A percentile compares a stretch with the other conserved stretches of the same genome.
These are phyloP conservation scores for Otolemur crassicaudatus DNA, from an alignment of 2,797 vertebrate genomes.

Conservation along the genomic window DNA sequence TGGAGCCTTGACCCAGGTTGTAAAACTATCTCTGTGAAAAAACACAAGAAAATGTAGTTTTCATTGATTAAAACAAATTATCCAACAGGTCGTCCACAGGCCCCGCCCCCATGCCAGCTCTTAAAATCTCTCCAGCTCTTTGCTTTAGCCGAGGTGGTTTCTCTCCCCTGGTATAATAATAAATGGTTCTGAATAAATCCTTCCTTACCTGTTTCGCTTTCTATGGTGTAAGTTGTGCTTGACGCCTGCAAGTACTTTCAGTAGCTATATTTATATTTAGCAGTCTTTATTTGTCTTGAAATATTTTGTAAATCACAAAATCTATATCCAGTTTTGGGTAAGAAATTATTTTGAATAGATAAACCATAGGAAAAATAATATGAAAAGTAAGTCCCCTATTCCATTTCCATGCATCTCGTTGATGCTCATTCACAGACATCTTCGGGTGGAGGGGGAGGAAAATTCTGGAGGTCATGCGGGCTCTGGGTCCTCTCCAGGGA, in stretches of 20 bases:
- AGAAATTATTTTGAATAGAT: background rate
- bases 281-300: background rate
- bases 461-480: rapidly evolving
- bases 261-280: background rate
- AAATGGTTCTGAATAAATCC: background rate
- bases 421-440: background rate
- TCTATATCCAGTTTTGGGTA: background rate
- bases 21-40: background rate
- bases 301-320: background rate
- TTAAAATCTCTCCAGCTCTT: background rate
- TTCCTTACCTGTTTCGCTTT: background rate
- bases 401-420: background rate
- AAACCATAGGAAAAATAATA: background rate
- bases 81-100: background rate
- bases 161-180: background rate
- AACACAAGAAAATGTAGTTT: background rate
- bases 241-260: background rate
- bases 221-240: background rate
- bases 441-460: background rate
- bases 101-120: background rate
- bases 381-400: background rate
- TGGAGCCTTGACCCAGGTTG: background rate
- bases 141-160: background rate
- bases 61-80: background rate
- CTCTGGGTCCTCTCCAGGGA: no score